Evolutionary conservation across 2,888 invertebrate genomes (phyloP), one percentile per base, ranked within the genome.

Genomic region (Sinotaia quadrata): DNA sequence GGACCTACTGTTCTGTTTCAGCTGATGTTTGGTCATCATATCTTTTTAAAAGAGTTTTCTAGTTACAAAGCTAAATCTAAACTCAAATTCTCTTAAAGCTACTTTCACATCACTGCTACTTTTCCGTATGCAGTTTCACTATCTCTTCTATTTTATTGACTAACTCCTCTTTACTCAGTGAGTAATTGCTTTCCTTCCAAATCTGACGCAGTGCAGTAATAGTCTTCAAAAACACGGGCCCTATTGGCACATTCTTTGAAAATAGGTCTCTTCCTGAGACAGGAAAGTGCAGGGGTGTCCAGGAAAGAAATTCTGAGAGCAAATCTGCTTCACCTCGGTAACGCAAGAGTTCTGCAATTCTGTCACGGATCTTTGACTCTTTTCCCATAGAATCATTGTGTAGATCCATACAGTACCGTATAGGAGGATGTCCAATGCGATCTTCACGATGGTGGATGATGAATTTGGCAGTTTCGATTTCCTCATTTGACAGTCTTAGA

Each of bases 111-210:
- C n/a, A n/a, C n/a, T n/a, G n/a, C n/a, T n/a, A n/a, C n/a, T n/a
- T n/a, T n/a, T n/a, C n/a, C n/a, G n/a, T n/a, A n/a, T n/a, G n/a
- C n/a, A n/a, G n/a, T n/a, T n/a, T n/a, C n/a, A n/a, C n/a, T n/a
- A n/a, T n/a, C 5, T 79, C 76, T 37, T 78, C 76, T 18, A 82
- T 70, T 51, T 76, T 75, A 36, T 92, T 90, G 2, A 94, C 80
- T 67, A 97, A 89, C 76, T 95, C 93, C 12, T 94, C 92, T 12
- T 88, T 84, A 12, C 90, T 90, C 66, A 92, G 88, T 83, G 91
- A 89, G 85, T 94, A 98, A 83, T 94, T 91, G 83, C 92, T 92
- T 57, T 94, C 92, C 31, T 94, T 92, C 97, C 97, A 98, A 76
- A 92, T 90, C 47, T 92, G 89, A 85, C 93, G 93, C 37, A 98